A percentile compares a stretch with the other conserved stretches of the same genome.
Conservation (phyloP, 92 coral and sea anemone genomes). For the Phymanthus crucifer region DNA sequence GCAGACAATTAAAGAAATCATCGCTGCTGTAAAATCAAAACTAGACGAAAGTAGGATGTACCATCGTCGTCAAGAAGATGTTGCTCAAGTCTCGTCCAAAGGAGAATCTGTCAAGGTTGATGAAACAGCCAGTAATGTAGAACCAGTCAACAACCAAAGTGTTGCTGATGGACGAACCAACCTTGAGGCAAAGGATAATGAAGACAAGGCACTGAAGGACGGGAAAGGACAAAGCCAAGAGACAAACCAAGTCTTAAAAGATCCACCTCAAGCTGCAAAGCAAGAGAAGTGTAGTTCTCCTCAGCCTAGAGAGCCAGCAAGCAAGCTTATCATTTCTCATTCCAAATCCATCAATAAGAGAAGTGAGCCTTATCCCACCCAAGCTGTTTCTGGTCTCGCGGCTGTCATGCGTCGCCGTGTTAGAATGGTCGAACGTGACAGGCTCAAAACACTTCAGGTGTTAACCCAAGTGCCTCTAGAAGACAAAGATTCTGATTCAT, state of each 20-base stretch:
- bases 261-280: background rate
- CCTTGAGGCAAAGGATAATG: background rate
- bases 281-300: background rate
- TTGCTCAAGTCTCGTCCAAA: too few relatives aligned
- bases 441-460: background rate
- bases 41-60: background rate
- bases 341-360: background rate
- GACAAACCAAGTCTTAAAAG: background rate
- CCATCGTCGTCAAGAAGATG: too few relatives aligned
- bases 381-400: background rate
- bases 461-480: background rate
- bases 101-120: too few relatives aligned
- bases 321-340: background rate
- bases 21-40: background rate
- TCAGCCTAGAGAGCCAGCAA: background rate
- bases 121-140: background rate
- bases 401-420: background rate
- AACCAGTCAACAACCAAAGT: background rate
- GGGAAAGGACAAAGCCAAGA: background rate
- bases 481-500: background rate
- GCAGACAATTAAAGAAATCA: background rate
- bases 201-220: background rate
- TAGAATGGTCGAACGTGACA: background rate
- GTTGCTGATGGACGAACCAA: background rate
- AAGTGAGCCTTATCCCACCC: background rate